Conservation (phyloP, 2,113 vertebrate species). For the Dromas ardeola region DNA sequence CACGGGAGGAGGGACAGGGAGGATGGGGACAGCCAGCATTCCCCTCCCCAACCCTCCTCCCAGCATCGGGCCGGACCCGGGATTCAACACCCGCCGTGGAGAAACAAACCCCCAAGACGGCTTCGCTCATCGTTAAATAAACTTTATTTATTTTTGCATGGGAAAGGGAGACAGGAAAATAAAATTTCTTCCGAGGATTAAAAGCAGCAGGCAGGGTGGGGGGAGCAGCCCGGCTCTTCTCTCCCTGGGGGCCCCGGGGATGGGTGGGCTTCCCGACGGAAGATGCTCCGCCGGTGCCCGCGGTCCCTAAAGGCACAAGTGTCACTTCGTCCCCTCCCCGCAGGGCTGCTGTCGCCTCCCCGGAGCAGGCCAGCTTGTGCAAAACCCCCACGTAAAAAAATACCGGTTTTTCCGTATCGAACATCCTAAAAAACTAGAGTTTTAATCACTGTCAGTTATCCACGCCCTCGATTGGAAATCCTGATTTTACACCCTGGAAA, state of each 20-base stretch:
- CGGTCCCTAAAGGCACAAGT: slow-evolving; percentile 54
- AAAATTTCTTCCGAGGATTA: not conserved
- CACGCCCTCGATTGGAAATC: not conserved
- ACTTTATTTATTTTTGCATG: slow-evolving; percentile 18
- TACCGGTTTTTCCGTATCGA: not conserved
- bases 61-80: accelerated
- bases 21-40: not conserved
- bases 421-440: slow-evolving; percentile 54
- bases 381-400: slow-evolving; percentile 39
- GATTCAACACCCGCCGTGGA: accelerated
- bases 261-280: not conserved
- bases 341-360: not conserved
- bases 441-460: not conserved
- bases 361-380: not conserved
- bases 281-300: not conserved
- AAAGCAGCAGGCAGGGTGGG: not conserved
- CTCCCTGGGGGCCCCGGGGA: not conserved
- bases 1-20: not conserved
- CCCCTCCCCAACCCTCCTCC: not conserved
- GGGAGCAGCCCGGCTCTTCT: not conserved
- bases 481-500: not conserved
- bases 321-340: not conserved
- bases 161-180: slow-evolving; percentile 21
- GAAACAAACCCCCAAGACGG: not conserved
- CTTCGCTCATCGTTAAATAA: not conserved